A percentile compares a stretch with the other conserved stretches of the same genome.
Conservation (phyloP, 92 coral and sea anemone genomes). For the Bergia sp. region DNA sequence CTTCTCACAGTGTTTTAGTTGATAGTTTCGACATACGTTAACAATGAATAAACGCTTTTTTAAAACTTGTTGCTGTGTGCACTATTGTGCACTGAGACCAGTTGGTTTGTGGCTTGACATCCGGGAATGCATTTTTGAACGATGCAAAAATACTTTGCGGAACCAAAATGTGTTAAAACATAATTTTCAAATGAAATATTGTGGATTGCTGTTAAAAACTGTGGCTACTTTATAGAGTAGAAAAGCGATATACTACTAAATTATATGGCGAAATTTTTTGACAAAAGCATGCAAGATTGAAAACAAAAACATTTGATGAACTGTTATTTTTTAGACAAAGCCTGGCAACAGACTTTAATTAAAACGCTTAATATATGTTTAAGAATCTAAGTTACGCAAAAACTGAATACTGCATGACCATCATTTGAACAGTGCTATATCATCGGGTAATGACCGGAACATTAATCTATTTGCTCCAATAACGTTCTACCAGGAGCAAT, state of each 20-base stretch:
- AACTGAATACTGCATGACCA: neutral
- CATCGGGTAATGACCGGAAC: slow-evolving; percentile 20
- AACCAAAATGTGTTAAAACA: too few species aligned
- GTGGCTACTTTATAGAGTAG: neutral
- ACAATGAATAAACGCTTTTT: too few species aligned
- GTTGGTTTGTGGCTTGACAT: neutral
- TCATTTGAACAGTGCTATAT: slow-evolving; percentile 29
- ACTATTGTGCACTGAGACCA: neutral
- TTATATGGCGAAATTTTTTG: neutral
- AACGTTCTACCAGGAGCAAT: slow-evolving; percentile 31
- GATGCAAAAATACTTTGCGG: neutral
- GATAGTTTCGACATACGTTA: too few species aligned
- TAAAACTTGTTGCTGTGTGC: neutral
- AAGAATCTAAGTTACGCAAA: neutral
- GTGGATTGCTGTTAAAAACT: neutral
- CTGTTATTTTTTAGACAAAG: neutral
- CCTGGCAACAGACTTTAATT: neutral
- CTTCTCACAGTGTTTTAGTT: too few species aligned
- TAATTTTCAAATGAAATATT: neutral
- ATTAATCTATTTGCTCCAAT: slow-evolving; percentile 44
- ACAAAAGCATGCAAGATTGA: neutral
- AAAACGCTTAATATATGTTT: neutral
- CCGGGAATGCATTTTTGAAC: too few species aligned
- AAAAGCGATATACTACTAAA: neutral
- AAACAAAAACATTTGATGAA: slow-evolving; percentile 10